Conservation (phyloP, 53 echinoderm and acorn worm genomes). For the Paracentrotus lividus region DNA sequence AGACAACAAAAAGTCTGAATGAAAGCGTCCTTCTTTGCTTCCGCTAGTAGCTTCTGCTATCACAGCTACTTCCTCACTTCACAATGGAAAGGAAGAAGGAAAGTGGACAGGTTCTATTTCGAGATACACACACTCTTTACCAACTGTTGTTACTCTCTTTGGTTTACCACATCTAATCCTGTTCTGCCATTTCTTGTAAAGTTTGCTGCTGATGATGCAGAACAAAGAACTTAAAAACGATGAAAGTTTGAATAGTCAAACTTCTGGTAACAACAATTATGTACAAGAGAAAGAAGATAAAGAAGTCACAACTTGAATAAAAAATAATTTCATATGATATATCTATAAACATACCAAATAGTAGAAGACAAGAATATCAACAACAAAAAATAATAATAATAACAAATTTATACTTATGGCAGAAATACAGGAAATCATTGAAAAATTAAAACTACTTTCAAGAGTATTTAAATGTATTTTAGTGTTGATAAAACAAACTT, state of each 20-base stretch:
- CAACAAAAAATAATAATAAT: background rate
- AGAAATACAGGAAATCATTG: too few relatives aligned
- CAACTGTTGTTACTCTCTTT: background rate
- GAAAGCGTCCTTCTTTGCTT: slow-evolving; percentile 35
- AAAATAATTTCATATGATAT: background rate
- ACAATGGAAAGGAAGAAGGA: slow-evolving; percentile 35
- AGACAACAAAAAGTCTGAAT: slow-evolving; percentile 30
- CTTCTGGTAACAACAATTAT: background rate
- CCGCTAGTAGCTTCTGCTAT: slow-evolving; percentile 27
- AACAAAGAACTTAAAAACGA: background rate
- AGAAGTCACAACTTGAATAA: background rate
- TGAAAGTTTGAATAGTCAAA: background rate
- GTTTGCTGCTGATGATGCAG: background rate
- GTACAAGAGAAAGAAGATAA: background rate
- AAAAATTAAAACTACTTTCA: too few relatives aligned
- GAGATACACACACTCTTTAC: slow-evolving; percentile 20
- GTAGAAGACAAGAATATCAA: background rate
- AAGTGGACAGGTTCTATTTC: slow-evolving; percentile 45
- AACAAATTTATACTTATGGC: background rate
- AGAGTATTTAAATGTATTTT: too few relatives aligned
- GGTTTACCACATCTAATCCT: slow-evolving; percentile 13
- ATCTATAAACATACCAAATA: background rate
- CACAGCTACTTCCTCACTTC: slow-evolving; percentile 55
- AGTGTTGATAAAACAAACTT: too few relatives aligned
- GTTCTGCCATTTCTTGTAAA: background rate